Conservation (phyloP, 2,113 vertebrate genomes). For the Neolamprologus sp. region DNA sequence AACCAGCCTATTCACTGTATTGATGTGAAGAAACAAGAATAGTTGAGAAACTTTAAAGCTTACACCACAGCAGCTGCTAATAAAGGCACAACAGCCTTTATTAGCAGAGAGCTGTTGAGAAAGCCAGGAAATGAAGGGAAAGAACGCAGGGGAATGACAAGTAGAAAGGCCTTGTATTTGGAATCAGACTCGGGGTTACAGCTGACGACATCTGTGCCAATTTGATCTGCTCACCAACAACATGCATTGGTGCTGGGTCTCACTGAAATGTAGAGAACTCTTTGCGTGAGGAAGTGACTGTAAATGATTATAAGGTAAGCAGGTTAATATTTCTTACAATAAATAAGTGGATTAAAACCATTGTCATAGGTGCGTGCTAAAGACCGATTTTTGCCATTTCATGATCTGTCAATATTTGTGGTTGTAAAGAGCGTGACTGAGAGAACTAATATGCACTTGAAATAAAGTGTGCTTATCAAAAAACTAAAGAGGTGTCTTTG, state of each 20-base stretch:
- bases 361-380: neutral
- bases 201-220: neutral
- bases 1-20: neutral
- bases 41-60: neutral
- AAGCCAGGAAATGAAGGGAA: neutral
- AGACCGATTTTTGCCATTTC: neutral
- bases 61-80: neutral
- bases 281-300: neutral
- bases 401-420: neutral
- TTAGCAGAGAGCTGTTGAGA: neutral
- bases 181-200: neutral
- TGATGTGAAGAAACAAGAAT: neutral
- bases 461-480: neutral
- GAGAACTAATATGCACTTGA: neutral
- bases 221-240: neutral
- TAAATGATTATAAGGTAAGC: neutral
- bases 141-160: neutral
- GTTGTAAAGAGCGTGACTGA: neutral
- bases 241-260: accelerated
- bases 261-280: neutral
- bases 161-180: neutral
- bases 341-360: neutral
- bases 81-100: neutral
- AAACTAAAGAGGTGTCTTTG: neutral
- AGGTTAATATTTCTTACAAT: neutral